Percentiles rank a stretch among this genome's conserved stretches.
Conservation (phyloP, 2,113 vertebrate species). For the Uropsilus gracilis region DNA sequence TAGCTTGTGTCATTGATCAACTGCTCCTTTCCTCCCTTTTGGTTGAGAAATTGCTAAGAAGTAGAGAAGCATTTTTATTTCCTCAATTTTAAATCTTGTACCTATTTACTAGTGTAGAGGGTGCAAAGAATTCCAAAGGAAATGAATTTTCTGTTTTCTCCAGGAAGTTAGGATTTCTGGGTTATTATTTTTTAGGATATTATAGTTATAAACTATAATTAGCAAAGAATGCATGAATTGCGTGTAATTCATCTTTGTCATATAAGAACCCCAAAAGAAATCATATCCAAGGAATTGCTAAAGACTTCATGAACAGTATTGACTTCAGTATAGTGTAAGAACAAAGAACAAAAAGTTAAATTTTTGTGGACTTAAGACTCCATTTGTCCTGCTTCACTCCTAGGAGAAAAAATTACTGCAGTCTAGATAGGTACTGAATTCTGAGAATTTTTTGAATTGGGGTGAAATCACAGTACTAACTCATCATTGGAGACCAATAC, state of each 20-base stretch:
- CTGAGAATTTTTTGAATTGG: no score
- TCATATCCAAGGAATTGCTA: not conserved
- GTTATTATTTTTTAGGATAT: no score
- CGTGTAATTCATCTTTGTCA: not conserved
- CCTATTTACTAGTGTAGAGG: not conserved
- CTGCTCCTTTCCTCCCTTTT: not conserved
- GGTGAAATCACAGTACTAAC: no score
- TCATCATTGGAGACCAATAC: no score
- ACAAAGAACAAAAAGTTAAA: not conserved
- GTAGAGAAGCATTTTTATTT: not conserved
- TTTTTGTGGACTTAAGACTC: not conserved
- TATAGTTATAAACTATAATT: not conserved
- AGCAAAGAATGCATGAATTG: not conserved
- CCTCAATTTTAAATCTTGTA: no score
- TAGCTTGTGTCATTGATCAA: conserved; percentile 2
- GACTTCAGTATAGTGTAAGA: not conserved
- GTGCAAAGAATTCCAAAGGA: not conserved
- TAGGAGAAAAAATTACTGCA: no score
- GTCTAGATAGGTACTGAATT: no score
- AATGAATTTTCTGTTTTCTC: not conserved
- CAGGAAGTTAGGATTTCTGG: not conserved
- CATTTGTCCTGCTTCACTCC: not conserved
- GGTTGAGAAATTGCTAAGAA: conserved; percentile 24
- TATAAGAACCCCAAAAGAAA: not conserved
- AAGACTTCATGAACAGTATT: not conserved